A percentile compares a stretch with the other conserved stretches of the same genome.
Evolutionary conservation across 2,888 invertebrate genomes (phyloP).

Genomic region (Apamea sordens): DNA sequence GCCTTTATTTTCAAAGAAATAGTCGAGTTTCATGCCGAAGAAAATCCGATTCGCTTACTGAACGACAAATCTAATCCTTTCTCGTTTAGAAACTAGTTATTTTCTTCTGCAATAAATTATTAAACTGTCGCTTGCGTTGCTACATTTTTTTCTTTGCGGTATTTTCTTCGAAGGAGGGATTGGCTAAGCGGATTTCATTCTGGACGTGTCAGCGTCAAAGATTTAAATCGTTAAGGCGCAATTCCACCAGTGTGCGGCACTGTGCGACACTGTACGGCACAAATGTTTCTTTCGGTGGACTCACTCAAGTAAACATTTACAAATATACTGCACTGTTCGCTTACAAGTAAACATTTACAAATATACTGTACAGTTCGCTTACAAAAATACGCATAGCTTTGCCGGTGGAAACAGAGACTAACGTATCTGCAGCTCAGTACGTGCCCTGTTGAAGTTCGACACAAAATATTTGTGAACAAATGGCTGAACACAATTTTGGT

Average conservation of each 20-base stretch:
- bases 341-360: too few species aligned
- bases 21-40: conserved; percentile 20
- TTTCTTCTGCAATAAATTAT: conserved; percentile 48
- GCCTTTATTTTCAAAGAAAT: conserved; percentile 41
- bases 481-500: neutral
- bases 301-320: neutral
- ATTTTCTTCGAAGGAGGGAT: conserved; percentile 22
- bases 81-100: conserved; percentile 49
- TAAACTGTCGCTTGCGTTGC: conserved; percentile 27
- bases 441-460: neutral
- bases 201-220: neutral
- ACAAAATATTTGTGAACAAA: neutral
- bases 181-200: conserved; percentile 38
- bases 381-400: neutral
- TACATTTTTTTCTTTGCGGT: conserved; percentile 13
- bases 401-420: neutral
- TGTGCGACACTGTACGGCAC: neutral
- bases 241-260: neutral
- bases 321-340: too few species aligned
- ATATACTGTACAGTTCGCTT: too few species aligned
- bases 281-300: neutral
- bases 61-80: conserved; percentile 58
- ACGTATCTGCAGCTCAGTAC: neutral
- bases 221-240: neutral
- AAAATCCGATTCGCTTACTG: conserved; percentile 55